Percentiles rank a stretch among this genome's conserved stretches.
Conservation (phyloP, 53 echinoderm and acorn worm species). For the Antedon mediterranea region DNA sequence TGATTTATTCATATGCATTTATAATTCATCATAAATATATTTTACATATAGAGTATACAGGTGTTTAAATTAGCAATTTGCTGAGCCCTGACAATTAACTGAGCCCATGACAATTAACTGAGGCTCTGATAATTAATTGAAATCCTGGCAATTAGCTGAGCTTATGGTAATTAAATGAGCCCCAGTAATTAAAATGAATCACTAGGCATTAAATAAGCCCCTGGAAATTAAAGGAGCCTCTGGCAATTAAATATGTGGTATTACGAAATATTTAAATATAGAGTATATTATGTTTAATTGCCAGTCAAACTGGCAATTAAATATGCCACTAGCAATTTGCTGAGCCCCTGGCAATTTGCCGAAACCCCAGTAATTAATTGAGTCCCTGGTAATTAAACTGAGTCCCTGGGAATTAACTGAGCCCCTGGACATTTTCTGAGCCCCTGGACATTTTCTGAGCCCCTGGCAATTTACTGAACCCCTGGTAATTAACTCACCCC, state of each 20-base stretch:
- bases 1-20: no score
- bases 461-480: not conserved
- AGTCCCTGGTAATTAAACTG: not conserved
- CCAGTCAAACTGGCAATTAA: no score
- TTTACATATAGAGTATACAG: no score
- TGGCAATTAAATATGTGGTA: not conserved
- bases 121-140: no score
- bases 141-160: no score
- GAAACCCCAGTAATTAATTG: not conserved
- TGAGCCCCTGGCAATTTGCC: not conserved
- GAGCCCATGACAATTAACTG: not conserved
- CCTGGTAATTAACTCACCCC: constrained; percentile 13
- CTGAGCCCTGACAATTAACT: no score
- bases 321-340: no score
- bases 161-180: constrained; percentile 14
- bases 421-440: no score
- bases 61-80: no score
- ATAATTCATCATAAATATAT: not conserved
- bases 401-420: constrained; percentile 1
- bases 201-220: no score
- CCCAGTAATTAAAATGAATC: not conserved
- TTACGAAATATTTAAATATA: no score
- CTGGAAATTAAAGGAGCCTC: not conserved
- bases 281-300: no score
- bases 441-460: not conserved